Conservation (phyloP, 2,113 vertebrate species). For the Rutilus rutilus region DNA sequence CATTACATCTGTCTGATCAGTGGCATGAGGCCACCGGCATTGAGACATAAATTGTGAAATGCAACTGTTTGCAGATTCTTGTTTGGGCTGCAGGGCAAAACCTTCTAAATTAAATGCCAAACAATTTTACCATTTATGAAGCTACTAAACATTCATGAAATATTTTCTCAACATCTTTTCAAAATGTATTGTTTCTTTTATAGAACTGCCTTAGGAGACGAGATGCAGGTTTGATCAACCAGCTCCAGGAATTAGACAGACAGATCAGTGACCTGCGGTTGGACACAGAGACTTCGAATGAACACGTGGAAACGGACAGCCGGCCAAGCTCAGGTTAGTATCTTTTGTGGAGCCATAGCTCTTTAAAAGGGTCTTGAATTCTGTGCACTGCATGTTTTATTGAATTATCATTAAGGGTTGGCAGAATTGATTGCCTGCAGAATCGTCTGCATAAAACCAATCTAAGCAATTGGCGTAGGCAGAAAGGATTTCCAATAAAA, state of each 20-base stretch:
- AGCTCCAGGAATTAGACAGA: conserved; percentile 90
- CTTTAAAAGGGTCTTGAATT: not conserved
- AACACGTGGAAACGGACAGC: conserved; percentile 88
- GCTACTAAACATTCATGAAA: not conserved
- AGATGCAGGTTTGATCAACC: conserved; percentile 87
- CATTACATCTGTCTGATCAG: conserved; percentile 50
- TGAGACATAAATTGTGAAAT: conserved; percentile 41
- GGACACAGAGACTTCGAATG: conserved; percentile 83
- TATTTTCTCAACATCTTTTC: conserved; percentile 24
- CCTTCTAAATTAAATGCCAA: not conserved
- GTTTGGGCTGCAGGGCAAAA: conserved; percentile 9
- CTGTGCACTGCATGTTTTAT: not conserved
- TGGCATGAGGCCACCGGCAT: conserved; percentile 29
- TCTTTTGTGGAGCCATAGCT: not conserved
- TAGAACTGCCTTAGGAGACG: conserved; percentile 90
- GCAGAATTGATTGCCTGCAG: not conserved
- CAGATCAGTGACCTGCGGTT: conserved; percentile 91
- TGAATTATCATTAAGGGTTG: not conserved
- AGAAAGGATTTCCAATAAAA: not conserved
- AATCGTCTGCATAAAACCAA: not conserved
- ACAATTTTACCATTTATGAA: not conserved
- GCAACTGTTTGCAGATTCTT: conserved; percentile 42
- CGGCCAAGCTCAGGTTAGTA: conserved; percentile 91
- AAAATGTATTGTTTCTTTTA: conserved; percentile 37
- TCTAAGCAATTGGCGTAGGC: not conserved